Evolutionary conservation across 2,797 vertebrate species (phyloP).

Genomic region (Rhabdophis nuchalis): DNA sequence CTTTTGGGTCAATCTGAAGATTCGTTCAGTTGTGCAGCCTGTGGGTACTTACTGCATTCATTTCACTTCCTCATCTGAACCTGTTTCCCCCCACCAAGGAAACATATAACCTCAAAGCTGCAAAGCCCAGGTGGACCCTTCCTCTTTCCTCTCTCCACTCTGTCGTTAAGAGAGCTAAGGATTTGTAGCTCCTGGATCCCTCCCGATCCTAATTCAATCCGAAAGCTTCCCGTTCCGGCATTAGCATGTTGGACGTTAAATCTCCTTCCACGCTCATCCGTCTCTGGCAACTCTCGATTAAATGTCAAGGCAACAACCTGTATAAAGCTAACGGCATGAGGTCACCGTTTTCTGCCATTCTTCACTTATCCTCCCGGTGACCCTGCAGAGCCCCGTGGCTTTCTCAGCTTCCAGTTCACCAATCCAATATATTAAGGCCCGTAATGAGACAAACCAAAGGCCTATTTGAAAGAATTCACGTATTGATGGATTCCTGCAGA

Average conservation of each 20-base stretch:
- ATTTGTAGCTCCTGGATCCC: slow-evolving; percentile 23
- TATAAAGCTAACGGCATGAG: slow-evolving; percentile 32
- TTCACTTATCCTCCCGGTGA: slow-evolving; percentile 41
- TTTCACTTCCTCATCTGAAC: not conserved
- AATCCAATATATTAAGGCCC: slow-evolving; percentile 44
- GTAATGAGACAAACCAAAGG: slow-evolving; percentile 42
- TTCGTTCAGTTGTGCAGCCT: not conserved
- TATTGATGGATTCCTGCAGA: slow-evolving; percentile 8
- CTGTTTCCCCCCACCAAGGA: not conserved
- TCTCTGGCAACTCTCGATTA: slow-evolving; percentile 32
- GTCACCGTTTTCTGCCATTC: not conserved
- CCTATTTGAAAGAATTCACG: not conserved
- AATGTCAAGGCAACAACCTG: slow-evolving; percentile 20
- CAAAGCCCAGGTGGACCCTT: slow-evolving; percentile 18
- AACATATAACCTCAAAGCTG: not conserved
- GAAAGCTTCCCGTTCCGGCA: slow-evolving; percentile 39
- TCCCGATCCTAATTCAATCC: slow-evolving; percentile 43
- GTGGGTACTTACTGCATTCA: not conserved
- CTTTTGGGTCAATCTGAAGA: not conserved
- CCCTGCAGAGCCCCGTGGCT: not conserved
- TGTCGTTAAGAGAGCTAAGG: slow-evolving; percentile 48
- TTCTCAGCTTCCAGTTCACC: slow-evolving; percentile 24
- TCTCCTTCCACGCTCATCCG: slow-evolving; percentile 29
- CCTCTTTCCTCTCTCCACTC: slow-evolving; percentile 31
- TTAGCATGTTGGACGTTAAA: slow-evolving; percentile 24